These are phyloP conservation scores for Chionoecetes opilio DNA, from an alignment of 1,140 invertebrate species.

Conservation along the genomic window DNA sequence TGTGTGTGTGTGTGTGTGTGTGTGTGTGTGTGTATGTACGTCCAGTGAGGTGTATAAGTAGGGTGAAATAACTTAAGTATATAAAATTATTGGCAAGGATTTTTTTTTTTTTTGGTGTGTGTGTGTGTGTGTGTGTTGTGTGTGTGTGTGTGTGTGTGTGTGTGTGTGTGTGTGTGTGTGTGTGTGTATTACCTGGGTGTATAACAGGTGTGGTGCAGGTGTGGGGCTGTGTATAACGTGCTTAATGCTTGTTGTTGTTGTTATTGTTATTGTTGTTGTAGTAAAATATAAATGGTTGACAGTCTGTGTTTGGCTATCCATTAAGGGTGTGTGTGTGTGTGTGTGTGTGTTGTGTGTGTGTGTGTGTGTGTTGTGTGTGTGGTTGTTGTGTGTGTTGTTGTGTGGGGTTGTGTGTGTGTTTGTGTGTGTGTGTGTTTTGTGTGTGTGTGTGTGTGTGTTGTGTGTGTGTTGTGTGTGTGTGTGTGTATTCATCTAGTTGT, in stretches of 20 bases:
- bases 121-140: not conserved
- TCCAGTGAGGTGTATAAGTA: slow-evolving; percentile 5
- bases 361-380: not conserved
- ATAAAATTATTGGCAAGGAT: too few species aligned
- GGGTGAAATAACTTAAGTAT: too few species aligned
- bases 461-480: not conserved
- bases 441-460: not conserved
- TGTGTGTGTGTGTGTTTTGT: not conserved
- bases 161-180: too few species aligned
- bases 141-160: not conserved
- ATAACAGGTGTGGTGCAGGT: not conserved
- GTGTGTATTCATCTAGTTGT: too few species aligned
- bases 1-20: too few species aligned
- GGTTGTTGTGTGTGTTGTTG: too few species aligned
- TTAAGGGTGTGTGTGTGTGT: not conserved
- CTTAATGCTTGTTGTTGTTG: not conserved
- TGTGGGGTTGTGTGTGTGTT: too few species aligned
- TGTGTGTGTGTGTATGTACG: slow-evolving; percentile 52
- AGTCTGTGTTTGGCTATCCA: too few species aligned
- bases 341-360: not conserved
- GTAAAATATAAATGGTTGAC: too few species aligned
- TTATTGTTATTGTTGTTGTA: slow-evolving; percentile 11
- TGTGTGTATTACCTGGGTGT: slow-evolving; percentile 33
- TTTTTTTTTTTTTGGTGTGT: too few species aligned
- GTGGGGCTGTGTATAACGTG: not conserved